Conservation (phyloP, 2,888 invertebrate species). For the Athalia cordata region DNA sequence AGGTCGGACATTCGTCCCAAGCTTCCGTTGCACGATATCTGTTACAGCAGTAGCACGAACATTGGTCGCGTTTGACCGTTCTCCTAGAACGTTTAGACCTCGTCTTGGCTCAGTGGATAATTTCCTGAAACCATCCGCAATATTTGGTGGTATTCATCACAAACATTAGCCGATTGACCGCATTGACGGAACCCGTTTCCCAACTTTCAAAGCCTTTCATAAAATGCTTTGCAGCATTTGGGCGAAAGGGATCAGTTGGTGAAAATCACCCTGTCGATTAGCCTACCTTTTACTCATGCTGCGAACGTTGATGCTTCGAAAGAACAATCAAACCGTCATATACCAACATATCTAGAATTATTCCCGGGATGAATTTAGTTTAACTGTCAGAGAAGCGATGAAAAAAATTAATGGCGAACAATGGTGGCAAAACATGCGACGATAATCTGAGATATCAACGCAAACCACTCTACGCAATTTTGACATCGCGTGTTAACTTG, state of each 20-base stretch:
- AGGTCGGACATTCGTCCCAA: constrained; percentile 17
- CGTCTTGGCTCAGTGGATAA: constrained; percentile 2
- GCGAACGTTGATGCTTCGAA: constrained; percentile 4
- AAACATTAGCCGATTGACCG: not conserved
- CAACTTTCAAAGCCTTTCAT: not conserved
- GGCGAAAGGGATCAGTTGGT: not conserved
- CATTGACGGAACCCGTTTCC: not conserved
- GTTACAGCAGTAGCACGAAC: not conserved
- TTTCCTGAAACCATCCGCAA: constrained; percentile 6
- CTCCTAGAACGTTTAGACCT: not conserved
- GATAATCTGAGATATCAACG: not conserved
- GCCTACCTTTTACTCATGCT: constrained; percentile 31
- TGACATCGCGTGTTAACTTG: too few species aligned
- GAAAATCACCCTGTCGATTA: not conserved
- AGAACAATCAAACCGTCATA: constrained; percentile 18
- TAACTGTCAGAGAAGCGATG: constrained; percentile 41
- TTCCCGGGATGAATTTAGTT: constrained; percentile 51
- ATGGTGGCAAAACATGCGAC: constrained; percentile 13
- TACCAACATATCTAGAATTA: constrained; percentile 35
- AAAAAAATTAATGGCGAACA: constrained; percentile 18
- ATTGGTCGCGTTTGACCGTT: not conserved
- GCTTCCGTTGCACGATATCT: constrained; percentile 15
- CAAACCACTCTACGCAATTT: too few species aligned
- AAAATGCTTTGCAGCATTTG: not conserved
- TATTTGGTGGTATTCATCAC: not conserved